A percentile compares a stretch with the other conserved stretches of the same genome.
phyloP scores from a whole-genome alignment of 2,113 vertebrate species.

The Myrmecophaga tridactyla region DNA sequence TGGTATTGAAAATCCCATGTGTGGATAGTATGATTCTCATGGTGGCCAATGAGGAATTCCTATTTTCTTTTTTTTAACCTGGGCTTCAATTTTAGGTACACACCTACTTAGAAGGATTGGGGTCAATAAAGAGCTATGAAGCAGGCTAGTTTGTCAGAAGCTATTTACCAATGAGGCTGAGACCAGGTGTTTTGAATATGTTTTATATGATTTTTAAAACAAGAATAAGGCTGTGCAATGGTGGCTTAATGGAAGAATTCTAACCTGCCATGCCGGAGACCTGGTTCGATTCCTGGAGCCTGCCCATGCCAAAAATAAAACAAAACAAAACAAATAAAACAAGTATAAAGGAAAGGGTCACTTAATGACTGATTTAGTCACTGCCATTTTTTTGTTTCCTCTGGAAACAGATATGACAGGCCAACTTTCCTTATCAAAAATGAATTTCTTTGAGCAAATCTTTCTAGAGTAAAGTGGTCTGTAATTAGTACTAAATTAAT shows the following conservation, averaged over 20 bases:
- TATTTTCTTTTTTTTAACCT: rapidly evolving
- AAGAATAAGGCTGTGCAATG: too few species aligned
- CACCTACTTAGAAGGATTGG: not conserved
- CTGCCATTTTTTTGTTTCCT: not conserved
- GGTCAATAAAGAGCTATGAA: too few species aligned
- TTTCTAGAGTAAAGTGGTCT: not conserved
- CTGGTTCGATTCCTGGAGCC: too few species aligned
- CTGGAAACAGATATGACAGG: not conserved
- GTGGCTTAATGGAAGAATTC: too few species aligned
- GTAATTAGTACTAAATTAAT: too few species aligned
- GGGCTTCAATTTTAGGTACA: not conserved
- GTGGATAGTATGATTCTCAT: not conserved
- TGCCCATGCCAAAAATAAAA: too few species aligned
- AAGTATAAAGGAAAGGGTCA: not conserved
- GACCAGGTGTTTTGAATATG: not conserved
- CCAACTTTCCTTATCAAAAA: too few species aligned
- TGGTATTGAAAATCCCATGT: not conserved
- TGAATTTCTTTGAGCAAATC: not conserved
- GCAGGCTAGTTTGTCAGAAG: not conserved
- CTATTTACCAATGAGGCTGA: rapidly evolving
- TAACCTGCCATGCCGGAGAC: too few species aligned
- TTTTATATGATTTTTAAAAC: not conserved
- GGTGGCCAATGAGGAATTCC: too few species aligned
- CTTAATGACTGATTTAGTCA: not conserved
- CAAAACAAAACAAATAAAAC: too few species aligned